Percentiles rank a stretch among this genome's conserved stretches.
Conservation (phyloP, 2,113 vertebrate genomes). For the Micromys minutus region DNA sequence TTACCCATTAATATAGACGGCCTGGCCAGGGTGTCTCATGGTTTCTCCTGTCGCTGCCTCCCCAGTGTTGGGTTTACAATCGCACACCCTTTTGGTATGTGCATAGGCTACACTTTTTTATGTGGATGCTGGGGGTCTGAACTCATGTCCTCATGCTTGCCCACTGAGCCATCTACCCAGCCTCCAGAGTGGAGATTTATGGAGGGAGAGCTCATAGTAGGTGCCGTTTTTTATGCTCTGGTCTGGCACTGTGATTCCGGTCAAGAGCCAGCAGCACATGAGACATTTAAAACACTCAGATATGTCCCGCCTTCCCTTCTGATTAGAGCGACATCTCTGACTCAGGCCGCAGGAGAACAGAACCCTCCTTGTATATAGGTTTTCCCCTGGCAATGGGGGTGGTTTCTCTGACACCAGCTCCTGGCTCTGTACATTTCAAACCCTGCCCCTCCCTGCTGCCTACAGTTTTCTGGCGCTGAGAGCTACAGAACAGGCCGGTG, state of each 20-base stretch:
- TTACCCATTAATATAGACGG: not conserved
- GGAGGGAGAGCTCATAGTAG: not conserved
- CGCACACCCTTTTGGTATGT: not conserved
- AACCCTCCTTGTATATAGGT: not conserved
- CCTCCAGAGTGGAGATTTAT: not conserved
- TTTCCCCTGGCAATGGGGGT: not conserved
- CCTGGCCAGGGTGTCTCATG: too few relatives aligned
- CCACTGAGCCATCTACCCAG: not conserved
- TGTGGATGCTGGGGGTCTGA: not conserved
- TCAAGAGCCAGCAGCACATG: not conserved
- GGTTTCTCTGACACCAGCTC: not conserved
- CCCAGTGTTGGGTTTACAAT: not conserved
- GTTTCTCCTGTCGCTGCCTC: not conserved
- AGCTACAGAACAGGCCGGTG: not conserved
- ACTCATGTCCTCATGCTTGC: not conserved
- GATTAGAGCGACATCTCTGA: not conserved
- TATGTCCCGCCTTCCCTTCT: not conserved
- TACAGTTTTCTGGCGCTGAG: not conserved
- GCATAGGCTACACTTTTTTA: too few relatives aligned
- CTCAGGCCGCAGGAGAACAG: not conserved
- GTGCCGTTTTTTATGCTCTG: not conserved
- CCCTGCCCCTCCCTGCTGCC: not conserved
- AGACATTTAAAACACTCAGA: fast-evolving
- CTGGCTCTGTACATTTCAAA: not conserved
- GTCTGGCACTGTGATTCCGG: not conserved